phyloP scores from a whole-genome alignment of 2,113 vertebrate genomes.

The Pedionomus torquatus region DNA sequence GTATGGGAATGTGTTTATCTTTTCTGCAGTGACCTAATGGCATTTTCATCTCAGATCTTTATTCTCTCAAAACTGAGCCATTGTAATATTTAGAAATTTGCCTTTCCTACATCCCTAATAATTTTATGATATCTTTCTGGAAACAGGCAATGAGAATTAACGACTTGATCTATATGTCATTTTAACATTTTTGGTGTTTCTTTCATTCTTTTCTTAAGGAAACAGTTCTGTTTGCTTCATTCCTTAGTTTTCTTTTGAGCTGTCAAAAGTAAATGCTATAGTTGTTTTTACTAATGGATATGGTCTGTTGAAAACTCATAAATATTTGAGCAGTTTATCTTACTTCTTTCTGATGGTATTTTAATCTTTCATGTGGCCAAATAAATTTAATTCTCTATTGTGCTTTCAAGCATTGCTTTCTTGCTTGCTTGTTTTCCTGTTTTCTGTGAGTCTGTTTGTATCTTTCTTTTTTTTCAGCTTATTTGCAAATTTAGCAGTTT shows the following conservation, averaged over 20 bases:
- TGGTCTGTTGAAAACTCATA: background rate
- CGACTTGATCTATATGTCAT: background rate
- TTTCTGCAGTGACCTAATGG: background rate
- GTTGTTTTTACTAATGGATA: background rate
- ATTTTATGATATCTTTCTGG: background rate
- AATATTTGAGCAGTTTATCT: background rate
- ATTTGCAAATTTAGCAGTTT: background rate
- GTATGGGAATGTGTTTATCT: background rate
- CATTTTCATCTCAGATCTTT: background rate
- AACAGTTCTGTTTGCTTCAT: background rate
- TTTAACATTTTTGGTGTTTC: background rate
- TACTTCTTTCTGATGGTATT: background rate
- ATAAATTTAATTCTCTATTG: background rate
- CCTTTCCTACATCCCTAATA: background rate
- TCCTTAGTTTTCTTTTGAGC: background rate
- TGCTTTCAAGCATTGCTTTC: background rate
- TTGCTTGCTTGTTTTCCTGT: background rate
- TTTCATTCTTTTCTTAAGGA: background rate
- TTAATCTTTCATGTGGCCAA: background rate
- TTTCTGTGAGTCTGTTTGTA: background rate
- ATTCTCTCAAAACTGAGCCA: background rate
- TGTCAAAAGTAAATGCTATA: background rate
- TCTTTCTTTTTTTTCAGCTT: background rate
- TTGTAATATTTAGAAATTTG: background rate
- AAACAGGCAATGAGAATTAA: background rate